A percentile compares a stretch with the other conserved stretches of the same genome.
Conservation (phyloP, 2,113 vertebrate species). For the Callipepla californica region DNA sequence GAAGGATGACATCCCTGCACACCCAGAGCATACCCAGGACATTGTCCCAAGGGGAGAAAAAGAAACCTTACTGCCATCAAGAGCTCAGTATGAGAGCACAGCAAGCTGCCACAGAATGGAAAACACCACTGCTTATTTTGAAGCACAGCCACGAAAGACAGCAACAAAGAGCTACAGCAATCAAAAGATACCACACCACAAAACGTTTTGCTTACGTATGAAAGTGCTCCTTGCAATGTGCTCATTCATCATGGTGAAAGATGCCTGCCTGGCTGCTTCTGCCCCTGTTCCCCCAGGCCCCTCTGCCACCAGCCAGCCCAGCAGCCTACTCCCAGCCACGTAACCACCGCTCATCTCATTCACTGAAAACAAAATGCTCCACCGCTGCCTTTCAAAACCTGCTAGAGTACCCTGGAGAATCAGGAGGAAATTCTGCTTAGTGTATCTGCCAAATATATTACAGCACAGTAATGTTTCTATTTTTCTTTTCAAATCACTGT, state of each 20-base stretch:
- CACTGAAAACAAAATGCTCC: background rate
- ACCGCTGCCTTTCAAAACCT: background rate
- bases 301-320: background rate
- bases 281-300: background rate
- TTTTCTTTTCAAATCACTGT: background rate
- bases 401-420: background rate
- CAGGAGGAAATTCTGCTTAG: background rate
- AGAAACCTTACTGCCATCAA: background rate
- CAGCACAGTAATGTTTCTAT: background rate
- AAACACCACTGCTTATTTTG: background rate
- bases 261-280: background rate
- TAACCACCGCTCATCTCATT: background rate
- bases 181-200: background rate
- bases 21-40: background rate
- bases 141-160: background rate
- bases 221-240: background rate
- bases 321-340: background rate
- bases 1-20: background rate
- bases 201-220: background rate
- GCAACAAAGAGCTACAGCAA: background rate
- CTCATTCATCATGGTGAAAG: background rate
- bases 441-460: background rate
- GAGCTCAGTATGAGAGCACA: background rate
- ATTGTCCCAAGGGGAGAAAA: background rate
- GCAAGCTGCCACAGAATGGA: background rate